These are phyloP conservation scores for Clarias laeviceps DNA, from an alignment of 2,797 vertebrate species.

Conservation along the genomic window DNA sequence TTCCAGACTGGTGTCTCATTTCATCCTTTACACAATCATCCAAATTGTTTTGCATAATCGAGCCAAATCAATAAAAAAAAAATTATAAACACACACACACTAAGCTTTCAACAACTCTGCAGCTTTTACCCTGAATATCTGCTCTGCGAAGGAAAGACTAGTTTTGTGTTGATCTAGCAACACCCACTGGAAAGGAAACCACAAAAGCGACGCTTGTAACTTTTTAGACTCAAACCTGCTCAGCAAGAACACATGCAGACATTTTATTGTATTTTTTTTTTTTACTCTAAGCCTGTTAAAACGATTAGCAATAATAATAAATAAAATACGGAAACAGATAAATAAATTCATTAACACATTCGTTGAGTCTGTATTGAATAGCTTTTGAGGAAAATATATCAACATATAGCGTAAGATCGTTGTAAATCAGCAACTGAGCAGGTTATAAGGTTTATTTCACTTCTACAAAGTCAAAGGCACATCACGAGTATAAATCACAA, in stretches of 20 bases:
- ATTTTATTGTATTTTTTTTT: too few species aligned
- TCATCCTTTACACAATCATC: background rate
- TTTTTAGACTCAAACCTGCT: background rate
- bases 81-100: too few species aligned
- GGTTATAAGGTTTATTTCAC: background rate
- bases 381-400: background rate
- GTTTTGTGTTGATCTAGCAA: constrained; percentile 1
- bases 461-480: background rate
- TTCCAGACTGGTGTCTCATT: background rate
- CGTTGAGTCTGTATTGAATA: background rate
- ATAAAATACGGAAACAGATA: background rate
- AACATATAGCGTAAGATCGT: background rate
- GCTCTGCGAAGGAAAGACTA: background rate
- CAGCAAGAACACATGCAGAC: background rate
- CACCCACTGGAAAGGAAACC: background rate
- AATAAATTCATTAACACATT: background rate
- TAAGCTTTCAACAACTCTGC: background rate
- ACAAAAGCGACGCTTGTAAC: background rate
- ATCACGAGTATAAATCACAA: background rate
- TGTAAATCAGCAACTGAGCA: background rate
- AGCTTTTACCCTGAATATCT: background rate
- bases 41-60: background rate
- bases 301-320: too few species aligned
- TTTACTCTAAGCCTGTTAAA: background rate
- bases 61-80: background rate